Evolutionary conservation across 2,888 invertebrate genomes (phyloP).

Genomic region (Mythimna vitellina): DNA sequence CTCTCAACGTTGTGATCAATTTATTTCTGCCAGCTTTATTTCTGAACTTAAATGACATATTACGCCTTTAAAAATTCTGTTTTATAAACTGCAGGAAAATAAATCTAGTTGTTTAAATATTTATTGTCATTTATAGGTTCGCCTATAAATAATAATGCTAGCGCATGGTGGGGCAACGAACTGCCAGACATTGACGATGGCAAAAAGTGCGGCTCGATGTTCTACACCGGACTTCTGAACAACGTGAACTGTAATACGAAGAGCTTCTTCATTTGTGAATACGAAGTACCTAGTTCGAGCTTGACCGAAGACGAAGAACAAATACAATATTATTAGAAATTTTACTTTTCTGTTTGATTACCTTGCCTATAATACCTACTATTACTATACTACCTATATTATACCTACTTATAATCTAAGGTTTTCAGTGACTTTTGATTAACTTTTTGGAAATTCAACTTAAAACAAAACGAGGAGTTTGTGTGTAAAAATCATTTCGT

Average conservation of each 20-base stretch:
- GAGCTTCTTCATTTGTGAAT: slow-evolving; percentile 74
- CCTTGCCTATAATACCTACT: not conserved
- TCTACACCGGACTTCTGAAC: slow-evolving; percentile 76
- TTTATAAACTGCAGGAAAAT: not conserved
- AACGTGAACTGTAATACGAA: slow-evolving; percentile 73
- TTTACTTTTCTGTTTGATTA: not conserved
- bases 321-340: not conserved
- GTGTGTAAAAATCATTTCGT: no score
- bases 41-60: no score
- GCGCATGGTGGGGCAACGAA: slow-evolving; percentile 13
- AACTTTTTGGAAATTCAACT: no score
- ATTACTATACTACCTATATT: no score
- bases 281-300: not conserved
- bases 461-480: no score
- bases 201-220: slow-evolving; percentile 80
- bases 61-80: no score
- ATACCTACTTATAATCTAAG: no score
- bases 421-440: no score
- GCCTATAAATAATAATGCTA: not conserved
- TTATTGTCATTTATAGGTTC: not conserved
- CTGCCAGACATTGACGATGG: not conserved
- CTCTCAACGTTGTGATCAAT: no score
- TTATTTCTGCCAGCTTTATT: no score
- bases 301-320: not conserved
- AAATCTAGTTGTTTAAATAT: not conserved